Evolutionary conservation across 2,113 vertebrate genomes (phyloP).

Genomic region (Hippocampus guttulatus): DNA sequence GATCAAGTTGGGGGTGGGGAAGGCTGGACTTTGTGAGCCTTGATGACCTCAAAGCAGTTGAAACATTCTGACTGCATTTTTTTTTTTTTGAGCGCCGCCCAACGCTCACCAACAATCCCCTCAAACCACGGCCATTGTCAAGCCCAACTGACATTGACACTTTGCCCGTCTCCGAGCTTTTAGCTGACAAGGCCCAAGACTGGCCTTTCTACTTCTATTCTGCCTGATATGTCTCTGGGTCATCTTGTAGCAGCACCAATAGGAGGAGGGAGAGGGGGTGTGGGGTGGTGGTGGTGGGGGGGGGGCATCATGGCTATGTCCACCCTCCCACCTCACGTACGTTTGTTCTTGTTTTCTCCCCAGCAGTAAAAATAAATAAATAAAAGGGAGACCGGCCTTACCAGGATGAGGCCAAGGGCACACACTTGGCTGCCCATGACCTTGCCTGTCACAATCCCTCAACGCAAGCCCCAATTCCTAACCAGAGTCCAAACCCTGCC

Average conservation of each 20-base stretch:
- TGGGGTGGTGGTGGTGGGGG: neutral
- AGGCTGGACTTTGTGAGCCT: slow-evolving; percentile 19
- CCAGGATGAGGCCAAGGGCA: slow-evolving; percentile 66
- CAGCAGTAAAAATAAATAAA: slow-evolving; percentile 3
- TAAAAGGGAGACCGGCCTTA: slow-evolving; percentile 41
- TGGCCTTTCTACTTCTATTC: slow-evolving; percentile 61
- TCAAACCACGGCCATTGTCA: slow-evolving; percentile 58
- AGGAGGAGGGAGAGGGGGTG: neutral
- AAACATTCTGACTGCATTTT: slow-evolving; percentile 48
- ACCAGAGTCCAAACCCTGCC: slow-evolving; percentile 42
- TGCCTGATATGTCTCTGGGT: slow-evolving; percentile 69
- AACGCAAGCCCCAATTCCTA: slow-evolving; percentile 48
- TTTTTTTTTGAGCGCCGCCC: slow-evolving; percentile 20
- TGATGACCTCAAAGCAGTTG: slow-evolving; percentile 55
- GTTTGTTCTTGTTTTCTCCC: slow-evolving; percentile 45
- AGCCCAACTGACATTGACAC: slow-evolving; percentile 61
- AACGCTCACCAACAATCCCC: slow-evolving; percentile 35
- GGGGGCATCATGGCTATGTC: slow-evolving; percentile 16
- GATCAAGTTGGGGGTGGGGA: slow-evolving; percentile 34
- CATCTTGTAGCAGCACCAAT: slow-evolving; percentile 46
- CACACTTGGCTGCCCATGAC: slow-evolving; percentile 63
- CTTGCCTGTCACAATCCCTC: slow-evolving; percentile 73
- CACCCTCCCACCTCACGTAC: slow-evolving; percentile 42
- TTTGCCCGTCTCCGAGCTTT: slow-evolving; percentile 58
- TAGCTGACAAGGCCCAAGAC: slow-evolving; percentile 67